Base-by-base conservation (phyloP, 2,888 invertebrate species). In the Cantharis lateralis region DNA sequence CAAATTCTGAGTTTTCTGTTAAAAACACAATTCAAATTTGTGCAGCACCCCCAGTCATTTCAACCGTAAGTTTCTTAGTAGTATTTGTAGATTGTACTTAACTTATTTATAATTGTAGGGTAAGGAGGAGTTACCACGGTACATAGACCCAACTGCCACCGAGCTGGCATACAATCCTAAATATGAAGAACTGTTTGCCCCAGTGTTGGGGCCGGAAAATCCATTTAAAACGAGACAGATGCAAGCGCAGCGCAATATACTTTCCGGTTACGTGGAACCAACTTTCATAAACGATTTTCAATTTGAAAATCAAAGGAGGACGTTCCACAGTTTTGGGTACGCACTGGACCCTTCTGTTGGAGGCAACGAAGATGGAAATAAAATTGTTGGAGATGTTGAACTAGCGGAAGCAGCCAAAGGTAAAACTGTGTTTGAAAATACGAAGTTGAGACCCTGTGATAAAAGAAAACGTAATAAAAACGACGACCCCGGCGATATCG, bases 261-360 rank as follows among this genome's bases (percentile, higher is more conserved):
- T 99, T 11, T 94, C 98, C 0, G 99, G 99, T 0, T 98, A 93
- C 89, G 96, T 98, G 0, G 99, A 99, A 86, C 93, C 95, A 80
- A 98, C 98, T 0, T 97, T 98, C 87, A 93, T 99, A 70, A 98
- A 95, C 88, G 95, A 96, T 83, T 99, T 99, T 88, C 96, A 98
- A 84, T 99, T 99, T 91, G 99, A 99, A 88, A 97, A 96, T 87
- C 98, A 99, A 86, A 91, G 98, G 75, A 89, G 97, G 83, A 98
- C 98, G 15, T 99, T 99, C 87, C 93, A 94, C 61, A 98, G 97
- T 86, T 98, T 95, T 85, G 98, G 98, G 2, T 98, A 96, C 89
- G 99, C 99, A 0, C 87, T 98, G 78, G 98, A 99, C 89, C 99
- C 99, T 0, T 95, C 97, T 0, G 93, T 95, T 0, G 95, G 95